phyloP scores from a whole-genome alignment of 2,797 vertebrate species.

The Melanotaenia pygmaea region DNA sequence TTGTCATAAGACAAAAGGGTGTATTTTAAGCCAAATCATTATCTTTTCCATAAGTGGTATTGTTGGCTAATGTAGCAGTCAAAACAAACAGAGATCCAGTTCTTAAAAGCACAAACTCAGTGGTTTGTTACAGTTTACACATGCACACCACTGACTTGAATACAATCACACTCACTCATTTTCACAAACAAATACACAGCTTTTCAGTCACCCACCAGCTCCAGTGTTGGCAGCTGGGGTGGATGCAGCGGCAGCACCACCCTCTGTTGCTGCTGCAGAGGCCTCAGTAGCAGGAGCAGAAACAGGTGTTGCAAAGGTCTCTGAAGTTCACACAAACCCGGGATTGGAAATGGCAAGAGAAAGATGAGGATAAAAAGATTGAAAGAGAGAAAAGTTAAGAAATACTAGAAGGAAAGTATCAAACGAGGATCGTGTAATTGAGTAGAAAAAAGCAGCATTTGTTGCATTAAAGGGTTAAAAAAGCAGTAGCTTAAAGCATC shows the following conservation, averaged over 20 bases:
- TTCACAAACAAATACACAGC: conserved; percentile 28
- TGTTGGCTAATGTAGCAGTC: neutral
- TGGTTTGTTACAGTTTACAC: neutral
- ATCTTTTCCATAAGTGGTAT: neutral
- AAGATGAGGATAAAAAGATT: conserved; percentile 17
- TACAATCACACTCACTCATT: conserved; percentile 13
- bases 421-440: conserved; percentile 7
- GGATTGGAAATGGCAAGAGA: conserved; percentile 34
- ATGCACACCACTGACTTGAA: conserved; percentile 5
- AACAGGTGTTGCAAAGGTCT: conserved; percentile 92
- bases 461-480: conserved; percentile 4
- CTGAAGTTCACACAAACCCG: conserved; percentile 81
- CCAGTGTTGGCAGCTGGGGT: conserved; percentile 84
- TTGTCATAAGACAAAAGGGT: neutral
- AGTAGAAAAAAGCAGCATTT: conserved; percentile 1
- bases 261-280: conserved; percentile 88
- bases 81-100: too few species aligned
- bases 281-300: conserved; percentile 89
- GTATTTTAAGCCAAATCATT: neutral
- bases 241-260: conserved; percentile 83
- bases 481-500: conserved; percentile 18
- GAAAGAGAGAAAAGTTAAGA: conserved; percentile 46
- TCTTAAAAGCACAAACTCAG: neutral
- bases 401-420: conserved; percentile 23
- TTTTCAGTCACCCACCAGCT: conserved; percentile 91